Base-by-base conservation (phyloP, 2,888 invertebrate genomes). In the Pseudococcus viburni region DNA sequence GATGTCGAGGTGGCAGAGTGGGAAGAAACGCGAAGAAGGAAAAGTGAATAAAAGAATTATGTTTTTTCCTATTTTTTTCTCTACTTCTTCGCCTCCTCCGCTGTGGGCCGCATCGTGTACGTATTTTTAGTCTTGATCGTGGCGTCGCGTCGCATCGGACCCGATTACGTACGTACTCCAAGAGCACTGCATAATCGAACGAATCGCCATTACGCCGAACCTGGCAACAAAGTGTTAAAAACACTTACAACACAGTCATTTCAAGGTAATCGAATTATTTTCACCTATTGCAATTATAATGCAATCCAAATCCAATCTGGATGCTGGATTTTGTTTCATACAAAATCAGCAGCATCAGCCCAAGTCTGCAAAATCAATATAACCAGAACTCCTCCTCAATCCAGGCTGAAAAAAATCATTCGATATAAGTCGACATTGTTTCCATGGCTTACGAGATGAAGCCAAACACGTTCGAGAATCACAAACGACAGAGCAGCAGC, bases 1-100 rank as follows among this genome's bases (percentile, higher is more conserved):
- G 19, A 80, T 42, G 80, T 15, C 80, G 39, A 80, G 80, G 42
- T 80, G 42, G 19, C 59, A 17, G 80, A 80, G 80, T 46, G 80
- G 46, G 80, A 80, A 80, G 80, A n/a, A 42, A 19, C 42, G 26
- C 80, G 42, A 80, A 80, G 80, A 80, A 80, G 80, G 80, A 80
- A 80, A 80, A 39, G 26, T 33, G 26, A 33, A 33, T 33, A 33
- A 33, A 33, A 80, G 80, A 80, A 80, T 80, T n/a, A 80, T 80
- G 42, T 80, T 80, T 80, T 80, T 80, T 80, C 80, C 80, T 80
- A 80, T 59, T 9, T 73, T 73, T 73, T 42, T 80, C 42, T 33
- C 42, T n/a, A 9, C 46, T 12, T 42, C 42, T 33, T 17, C 26
- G 26, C 26, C 26, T 33, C 26, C 26, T 33, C 26, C 26, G 26